Base-by-base conservation (phyloP, 1,140 invertebrate genomes). In the Delia radicum region DNA sequence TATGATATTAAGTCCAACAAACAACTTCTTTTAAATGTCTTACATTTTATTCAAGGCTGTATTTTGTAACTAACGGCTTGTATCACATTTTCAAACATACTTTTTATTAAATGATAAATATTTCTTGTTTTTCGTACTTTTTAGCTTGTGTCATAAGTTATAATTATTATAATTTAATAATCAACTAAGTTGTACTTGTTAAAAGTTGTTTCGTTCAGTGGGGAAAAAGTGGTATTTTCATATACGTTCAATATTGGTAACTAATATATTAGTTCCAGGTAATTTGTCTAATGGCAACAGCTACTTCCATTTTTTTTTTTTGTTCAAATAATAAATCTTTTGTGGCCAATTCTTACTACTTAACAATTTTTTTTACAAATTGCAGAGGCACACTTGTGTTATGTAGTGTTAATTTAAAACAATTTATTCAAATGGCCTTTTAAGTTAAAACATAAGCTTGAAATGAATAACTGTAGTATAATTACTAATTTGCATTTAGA, bases 371-470 rank as follows among this genome's bases (percentile, higher is more conserved):
- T n/a, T n/a, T 42, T 42, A 15, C 37, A 42, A 42, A 42, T 42
- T 42, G 37, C 37, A 42, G 37, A 13, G 37, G 37, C 37, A 42
- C 37, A 42, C 37, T 42, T 42, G 37, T 42, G 37, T 15, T 10
- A 55, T 55, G 18, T 55, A n/a, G 48, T 55, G 48, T 55, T 55
- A 55, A 55, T 55, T 55, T 55, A 21, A 55, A 55, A 0, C 48
- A 55, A 55, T 55, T 55, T 55, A 55, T 55, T 55, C 48, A 55
- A 55, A 55, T 55, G 48, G 48, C 48, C 48, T 55, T 55, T 55
- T 55, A 55, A 55, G 48, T 55, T 55, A 18, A 21, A 55, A 55
- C 48, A 55, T 55, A 10, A 55, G 48, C 48, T 55, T 55, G n/a
- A n/a, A n/a, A n/a, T n/a, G n/a, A n/a, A n/a, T n/a, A n/a, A n/a